Evolutionary conservation across 2,113 vertebrate genomes (phyloP).

Genomic region (Potamarius usumacintae): DNA sequence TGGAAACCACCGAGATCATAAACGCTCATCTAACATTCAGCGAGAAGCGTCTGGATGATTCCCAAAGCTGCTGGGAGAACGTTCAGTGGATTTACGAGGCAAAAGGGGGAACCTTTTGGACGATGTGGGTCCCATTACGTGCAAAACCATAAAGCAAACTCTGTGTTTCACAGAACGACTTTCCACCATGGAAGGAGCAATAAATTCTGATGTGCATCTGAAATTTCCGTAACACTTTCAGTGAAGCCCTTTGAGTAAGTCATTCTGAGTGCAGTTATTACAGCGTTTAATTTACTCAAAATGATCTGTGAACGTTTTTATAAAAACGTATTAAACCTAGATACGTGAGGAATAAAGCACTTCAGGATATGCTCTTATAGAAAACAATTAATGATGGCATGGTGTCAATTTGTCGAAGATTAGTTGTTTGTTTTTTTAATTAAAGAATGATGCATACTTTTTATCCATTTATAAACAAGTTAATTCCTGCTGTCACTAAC

Average conservation of each 20-base stretch:
- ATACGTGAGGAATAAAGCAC: background rate
- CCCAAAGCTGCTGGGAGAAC: constrained; percentile 23
- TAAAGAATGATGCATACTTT: background rate
- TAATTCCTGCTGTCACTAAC: background rate
- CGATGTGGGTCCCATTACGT: background rate
- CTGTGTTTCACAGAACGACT: background rate
- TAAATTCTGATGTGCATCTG: background rate
- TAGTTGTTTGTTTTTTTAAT: background rate
- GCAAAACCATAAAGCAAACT: constrained; percentile 18
- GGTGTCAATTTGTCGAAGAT: background rate
- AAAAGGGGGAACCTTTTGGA: constrained; percentile 9
- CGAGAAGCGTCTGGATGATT: constrained; percentile 18
- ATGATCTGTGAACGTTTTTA: background rate
- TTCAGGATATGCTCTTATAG: background rate
- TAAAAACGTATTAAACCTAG: background rate
- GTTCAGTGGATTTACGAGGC: constrained; percentile 10
- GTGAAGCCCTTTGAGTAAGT: background rate
- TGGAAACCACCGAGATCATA: constrained; percentile 13
- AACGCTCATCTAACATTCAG: constrained; percentile 18
- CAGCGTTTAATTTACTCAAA: background rate
- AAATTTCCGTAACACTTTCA: background rate
- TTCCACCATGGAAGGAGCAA: background rate
- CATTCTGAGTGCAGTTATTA: background rate
- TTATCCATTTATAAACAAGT: background rate
- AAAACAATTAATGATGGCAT: background rate